Base-by-base conservation (phyloP, 2,888 invertebrate genomes). In the Microctonus aethiopoides region DNA sequence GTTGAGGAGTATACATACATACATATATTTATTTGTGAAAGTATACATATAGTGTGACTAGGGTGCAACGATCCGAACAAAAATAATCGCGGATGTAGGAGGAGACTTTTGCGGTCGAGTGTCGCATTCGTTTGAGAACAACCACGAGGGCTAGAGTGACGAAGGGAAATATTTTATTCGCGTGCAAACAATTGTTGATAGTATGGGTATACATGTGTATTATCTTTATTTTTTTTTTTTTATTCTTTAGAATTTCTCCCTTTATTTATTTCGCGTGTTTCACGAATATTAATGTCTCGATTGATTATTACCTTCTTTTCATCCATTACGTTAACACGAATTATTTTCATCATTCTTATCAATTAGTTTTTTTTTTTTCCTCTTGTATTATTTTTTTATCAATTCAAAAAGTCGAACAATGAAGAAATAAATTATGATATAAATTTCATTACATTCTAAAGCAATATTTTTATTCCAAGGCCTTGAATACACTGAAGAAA, bases 41-140 rank as follows among this genome's bases (percentile, higher is more conserved):
- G n/a, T n/a, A n/a, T n/a, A 29, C 29, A 29, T 29, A 29, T 29
- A 29, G n/a, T 29, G 10, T 36, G 1, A 32, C 41, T 26, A 32
- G 41, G 29, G 54, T 63, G 57, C 63, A 68, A 56, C 56, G 63
- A 63, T 68, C 63, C 57, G 39, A 63, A 24, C 26, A 32, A 63
- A 68, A 63, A 68, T 69, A 59, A 64, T 69, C 36, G 36, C 41
- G 54, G 54, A 56, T 65, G 34, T 22, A 63, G 63, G 24, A 24
- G 52, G 36, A 41, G 26, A 24, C 46, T 22, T 61, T 39, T 41
- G 39, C 41, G 41, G 61, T 61, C 61, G 46, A 46, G 46, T 46
- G 46, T 46, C n/a, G n/a, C 36, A n/a, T 4, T 4, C 51, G 29
- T n/a, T 34, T 13, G 39, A 3, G 4, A 39, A 39, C n/a, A 1